phyloP scores from a whole-genome alignment of 2,113 vertebrate genomes.

The Origma solitaria region DNA sequence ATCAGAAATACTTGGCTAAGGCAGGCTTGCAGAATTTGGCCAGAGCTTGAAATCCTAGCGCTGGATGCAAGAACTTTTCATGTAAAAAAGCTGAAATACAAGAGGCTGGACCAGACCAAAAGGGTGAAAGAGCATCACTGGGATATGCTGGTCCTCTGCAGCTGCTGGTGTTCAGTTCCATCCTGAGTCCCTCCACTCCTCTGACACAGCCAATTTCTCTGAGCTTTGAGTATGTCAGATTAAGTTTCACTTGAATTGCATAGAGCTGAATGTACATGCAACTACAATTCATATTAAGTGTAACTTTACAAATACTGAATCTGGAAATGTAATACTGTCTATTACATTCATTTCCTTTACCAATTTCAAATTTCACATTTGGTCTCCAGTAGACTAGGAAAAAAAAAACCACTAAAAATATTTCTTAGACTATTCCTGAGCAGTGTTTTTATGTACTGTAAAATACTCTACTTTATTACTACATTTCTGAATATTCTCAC shows the following conservation, averaged over 20 bases:
- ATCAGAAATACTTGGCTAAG: neutral
- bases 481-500: neutral
- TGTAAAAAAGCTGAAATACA: neutral
- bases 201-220: neutral
- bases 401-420: neutral
- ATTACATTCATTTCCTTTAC: neutral
- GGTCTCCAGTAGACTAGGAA: neutral
- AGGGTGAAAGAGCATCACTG: neutral
- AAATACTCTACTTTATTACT: conserved; percentile 25
- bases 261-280: conserved; percentile 36
- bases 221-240: neutral
- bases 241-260: conserved; percentile 4
- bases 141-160: neutral
- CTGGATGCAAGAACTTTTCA: neutral
- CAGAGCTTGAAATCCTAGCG: neutral
- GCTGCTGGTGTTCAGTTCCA: conserved; percentile 24
- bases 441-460: conserved; percentile 29
- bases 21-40: neutral
- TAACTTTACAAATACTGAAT: neutral
- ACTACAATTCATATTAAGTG: neutral
- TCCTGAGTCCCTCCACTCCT: neutral
- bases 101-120: neutral
- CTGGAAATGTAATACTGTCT: neutral
- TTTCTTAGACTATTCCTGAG: conserved; percentile 53
- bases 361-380: conserved; percentile 25